Percentiles rank a stretch among this genome's conserved stretches.
These are phyloP conservation scores for Hafferia zeledoni DNA, from an alignment of 2,797 vertebrate species.

Conservation along the genomic window DNA sequence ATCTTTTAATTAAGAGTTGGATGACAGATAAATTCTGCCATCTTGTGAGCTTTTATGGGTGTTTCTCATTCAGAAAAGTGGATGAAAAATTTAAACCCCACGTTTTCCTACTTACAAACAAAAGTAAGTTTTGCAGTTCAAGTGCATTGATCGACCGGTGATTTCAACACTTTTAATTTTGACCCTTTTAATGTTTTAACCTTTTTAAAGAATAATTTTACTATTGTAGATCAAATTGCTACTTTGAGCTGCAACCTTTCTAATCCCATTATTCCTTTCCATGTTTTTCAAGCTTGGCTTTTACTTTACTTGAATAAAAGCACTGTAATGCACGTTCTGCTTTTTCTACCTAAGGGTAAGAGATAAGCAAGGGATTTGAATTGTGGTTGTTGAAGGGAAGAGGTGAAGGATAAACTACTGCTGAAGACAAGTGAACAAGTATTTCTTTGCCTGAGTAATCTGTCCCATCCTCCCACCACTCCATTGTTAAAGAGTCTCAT, in stretches of 20 bases:
- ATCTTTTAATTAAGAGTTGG: not conserved
- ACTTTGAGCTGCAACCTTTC: not conserved
- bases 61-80: not conserved
- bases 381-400: not conserved
- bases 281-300: not conserved
- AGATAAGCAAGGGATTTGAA: not conserved
- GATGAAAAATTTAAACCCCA: not conserved
- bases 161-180: not conserved
- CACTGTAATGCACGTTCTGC: not conserved
- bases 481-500: not conserved
- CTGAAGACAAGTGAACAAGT: not conserved
- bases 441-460: slow-evolving; percentile 16
- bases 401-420: not conserved
- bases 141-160: not conserved
- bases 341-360: not conserved
- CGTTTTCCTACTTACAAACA: not conserved
- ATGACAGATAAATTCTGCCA: not conserved
- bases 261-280: not conserved
- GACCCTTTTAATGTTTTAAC: not conserved
- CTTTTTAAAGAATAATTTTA: not conserved
- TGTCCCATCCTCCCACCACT: slow-evolving; percentile 1
- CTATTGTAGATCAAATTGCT: not conserved
- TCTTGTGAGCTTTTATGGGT: not conserved
- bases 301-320: not conserved
- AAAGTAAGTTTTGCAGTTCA: not conserved